Percentiles rank a stretch among this genome's conserved stretches.
phyloP scores from a whole-genome alignment of 2,113 vertebrate species.

The Oreotrochilus melanogaster region DNA sequence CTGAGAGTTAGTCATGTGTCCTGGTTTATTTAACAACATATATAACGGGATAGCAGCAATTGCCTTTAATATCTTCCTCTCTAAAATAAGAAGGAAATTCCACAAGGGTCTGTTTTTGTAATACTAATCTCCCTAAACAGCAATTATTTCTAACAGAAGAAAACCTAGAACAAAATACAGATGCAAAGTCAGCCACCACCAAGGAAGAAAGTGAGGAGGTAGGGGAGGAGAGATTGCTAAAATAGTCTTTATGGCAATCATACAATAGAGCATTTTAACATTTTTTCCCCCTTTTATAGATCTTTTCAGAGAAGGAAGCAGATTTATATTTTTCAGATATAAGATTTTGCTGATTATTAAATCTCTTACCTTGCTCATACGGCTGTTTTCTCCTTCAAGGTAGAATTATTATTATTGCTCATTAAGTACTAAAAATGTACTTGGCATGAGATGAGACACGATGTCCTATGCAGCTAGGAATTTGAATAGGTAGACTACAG shows the following conservation, averaged over 20 bases:
- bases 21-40: neutral
- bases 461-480: neutral
- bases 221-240: neutral
- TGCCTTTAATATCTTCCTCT: neutral
- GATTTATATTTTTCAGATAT: neutral
- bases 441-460: neutral
- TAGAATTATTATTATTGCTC: neutral
- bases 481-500: neutral
- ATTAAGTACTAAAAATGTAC: neutral
- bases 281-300: neutral
- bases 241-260: neutral
- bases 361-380: neutral
- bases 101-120: neutral
- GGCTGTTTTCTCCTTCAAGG: constrained; percentile 5
- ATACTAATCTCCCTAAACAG: neutral
- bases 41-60: neutral
- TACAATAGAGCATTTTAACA: neutral
- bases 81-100: neutral
- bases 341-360: neutral
- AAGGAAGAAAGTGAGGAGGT: neutral
- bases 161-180: neutral
- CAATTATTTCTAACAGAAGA: neutral
- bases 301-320: neutral
- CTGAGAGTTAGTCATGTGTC: neutral
- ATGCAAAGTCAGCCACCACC: neutral